phyloP scores from a whole-genome alignment of 2,888 invertebrate species.

The Luperina testacea region DNA sequence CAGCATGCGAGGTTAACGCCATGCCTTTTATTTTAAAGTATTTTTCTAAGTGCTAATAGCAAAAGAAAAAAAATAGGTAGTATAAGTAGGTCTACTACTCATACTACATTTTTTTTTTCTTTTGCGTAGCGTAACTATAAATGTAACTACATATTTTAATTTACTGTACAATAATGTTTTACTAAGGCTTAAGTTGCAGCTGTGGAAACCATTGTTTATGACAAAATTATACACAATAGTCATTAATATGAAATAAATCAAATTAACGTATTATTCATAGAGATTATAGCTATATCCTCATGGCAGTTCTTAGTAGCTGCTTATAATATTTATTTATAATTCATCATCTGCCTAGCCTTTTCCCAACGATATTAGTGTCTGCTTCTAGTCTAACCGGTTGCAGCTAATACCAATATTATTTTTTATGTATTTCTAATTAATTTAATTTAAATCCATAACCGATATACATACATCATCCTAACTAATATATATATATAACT shows the following conservation, averaged over 20 bases:
- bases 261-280: slow-evolving; percentile 19
- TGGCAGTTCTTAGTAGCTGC: not conserved
- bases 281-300: not conserved
- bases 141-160: slow-evolving; percentile 3
- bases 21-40: slow-evolving; percentile 28
- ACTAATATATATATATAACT: too few species aligned
- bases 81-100: not conserved
- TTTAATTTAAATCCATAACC: not conserved
- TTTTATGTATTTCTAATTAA: not conserved
- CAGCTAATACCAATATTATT: too few species aligned
- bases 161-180: not conserved
- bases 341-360: not conserved
- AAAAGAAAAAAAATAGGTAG: too few species aligned
- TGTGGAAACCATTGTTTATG: slow-evolving; percentile 11
- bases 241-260: not conserved
- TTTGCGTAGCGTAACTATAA: not conserved
- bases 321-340: not conserved
- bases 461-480: not conserved
- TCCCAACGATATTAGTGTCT: too few species aligned
- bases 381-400: too few species aligned
- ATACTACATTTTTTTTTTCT: not conserved
- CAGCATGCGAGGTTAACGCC: slow-evolving; percentile 58
- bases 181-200: not conserved
- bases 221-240: not conserved
- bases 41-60: slow-evolving; percentile 1